Percentiles rank a stretch among this genome's conserved stretches.
Conservation (phyloP, 2,113 vertebrate genomes). For the Herpetotheres cachinnans region DNA sequence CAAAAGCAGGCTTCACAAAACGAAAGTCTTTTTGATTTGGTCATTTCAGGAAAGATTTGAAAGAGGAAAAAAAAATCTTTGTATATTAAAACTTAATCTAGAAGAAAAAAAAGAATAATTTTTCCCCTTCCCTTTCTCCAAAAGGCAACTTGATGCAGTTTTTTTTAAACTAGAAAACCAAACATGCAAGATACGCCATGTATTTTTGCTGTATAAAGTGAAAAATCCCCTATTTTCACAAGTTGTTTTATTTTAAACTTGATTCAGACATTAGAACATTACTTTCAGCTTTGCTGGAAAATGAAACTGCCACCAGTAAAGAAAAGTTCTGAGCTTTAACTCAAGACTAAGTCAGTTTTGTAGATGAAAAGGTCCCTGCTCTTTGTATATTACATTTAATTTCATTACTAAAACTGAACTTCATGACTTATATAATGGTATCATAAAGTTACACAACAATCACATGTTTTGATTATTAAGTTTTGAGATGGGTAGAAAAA, state of each 20-base stretch:
- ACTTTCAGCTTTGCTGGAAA: neutral
- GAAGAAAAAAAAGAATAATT: neutral
- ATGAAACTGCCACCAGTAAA: neutral
- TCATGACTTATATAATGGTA: neutral
- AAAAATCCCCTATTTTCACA: neutral
- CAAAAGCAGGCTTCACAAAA: neutral
- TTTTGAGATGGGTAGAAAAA: neutral
- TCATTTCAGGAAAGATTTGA: neutral
- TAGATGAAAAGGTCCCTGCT: neutral
- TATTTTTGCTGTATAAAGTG: neutral
- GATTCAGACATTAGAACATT: neutral
- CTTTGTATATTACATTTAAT: neutral
- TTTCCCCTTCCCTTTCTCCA: neutral
- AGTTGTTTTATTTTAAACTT: neutral
- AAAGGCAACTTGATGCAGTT: neutral
- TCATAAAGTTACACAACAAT: neutral
- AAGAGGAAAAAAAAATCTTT: neutral
- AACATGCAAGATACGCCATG: neutral
- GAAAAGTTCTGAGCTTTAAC: neutral
- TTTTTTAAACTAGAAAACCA: neutral
- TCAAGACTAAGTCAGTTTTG: neutral
- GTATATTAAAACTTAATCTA: neutral
- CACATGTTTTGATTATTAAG: neutral
- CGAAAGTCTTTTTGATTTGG: neutral
- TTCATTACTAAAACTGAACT: neutral